Conservation (phyloP, 2,888 invertebrate genomes). For the Volucella inflata region DNA sequence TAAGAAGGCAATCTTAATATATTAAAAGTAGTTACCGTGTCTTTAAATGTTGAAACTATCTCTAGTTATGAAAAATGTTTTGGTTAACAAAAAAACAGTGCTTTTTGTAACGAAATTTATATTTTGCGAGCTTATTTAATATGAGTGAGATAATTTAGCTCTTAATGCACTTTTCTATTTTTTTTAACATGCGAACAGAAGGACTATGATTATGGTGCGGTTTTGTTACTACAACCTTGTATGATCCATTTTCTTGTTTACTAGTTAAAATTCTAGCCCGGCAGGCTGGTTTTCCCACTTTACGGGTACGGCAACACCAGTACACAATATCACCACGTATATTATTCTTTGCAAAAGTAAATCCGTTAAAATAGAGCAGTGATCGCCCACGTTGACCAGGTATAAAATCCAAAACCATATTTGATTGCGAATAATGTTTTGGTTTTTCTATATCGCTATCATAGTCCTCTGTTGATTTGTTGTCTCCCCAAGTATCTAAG, state of each 20-base stretch:
- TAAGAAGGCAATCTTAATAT: too few relatives aligned
- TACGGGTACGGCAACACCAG: conserved; percentile 83
- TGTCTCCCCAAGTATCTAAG: conserved; percentile 14
- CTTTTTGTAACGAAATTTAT: too few relatives aligned
- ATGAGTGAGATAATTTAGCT: conserved; percentile 47
- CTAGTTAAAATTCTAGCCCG: conserved; percentile 81
- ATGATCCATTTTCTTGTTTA: conserved; percentile 79
- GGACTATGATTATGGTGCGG: conserved; percentile 82
- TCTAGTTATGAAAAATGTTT: too few relatives aligned
- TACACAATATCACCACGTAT: conserved; percentile 80
- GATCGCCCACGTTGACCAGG: conserved; percentile 82
- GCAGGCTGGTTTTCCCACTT: conserved; percentile 79
- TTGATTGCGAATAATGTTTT: conserved; percentile 38
- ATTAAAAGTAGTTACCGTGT: too few relatives aligned
- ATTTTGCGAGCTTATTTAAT: conserved; percentile 14
- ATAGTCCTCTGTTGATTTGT: neutral
- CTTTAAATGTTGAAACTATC: too few relatives aligned
- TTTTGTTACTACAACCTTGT: conserved; percentile 81
- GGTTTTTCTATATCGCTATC: conserved; percentile 18
- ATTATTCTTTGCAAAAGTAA: conserved; percentile 82
- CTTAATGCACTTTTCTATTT: conserved; percentile 75
- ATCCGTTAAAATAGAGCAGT: conserved; percentile 80
- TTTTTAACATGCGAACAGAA: conserved; percentile 78
- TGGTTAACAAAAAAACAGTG: too few relatives aligned
- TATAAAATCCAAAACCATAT: conserved; percentile 80